Conservation (phyloP, 2,888 invertebrate species). For the Heliconius erato region DNA sequence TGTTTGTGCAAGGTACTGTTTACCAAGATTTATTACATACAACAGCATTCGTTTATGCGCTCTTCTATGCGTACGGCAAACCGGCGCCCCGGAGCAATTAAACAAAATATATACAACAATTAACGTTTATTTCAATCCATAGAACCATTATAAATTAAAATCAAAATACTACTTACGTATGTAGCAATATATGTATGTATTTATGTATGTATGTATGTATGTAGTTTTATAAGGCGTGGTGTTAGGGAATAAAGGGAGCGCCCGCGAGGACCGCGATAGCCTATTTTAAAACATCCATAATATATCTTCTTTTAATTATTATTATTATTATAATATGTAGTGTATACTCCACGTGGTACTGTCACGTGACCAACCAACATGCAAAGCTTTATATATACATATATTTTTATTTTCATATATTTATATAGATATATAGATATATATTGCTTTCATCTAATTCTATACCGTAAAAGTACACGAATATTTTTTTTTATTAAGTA, state of each 20-base stretch:
- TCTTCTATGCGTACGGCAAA: conserved; percentile 55
- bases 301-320: conserved; percentile 53
- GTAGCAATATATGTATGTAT: conserved; percentile 59
- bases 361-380: conserved; percentile 24
- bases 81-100: conserved; percentile 61
- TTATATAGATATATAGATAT: conserved; percentile 5
- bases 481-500: conserved; percentile 65
- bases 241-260: conserved; percentile 65
- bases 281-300: conserved; percentile 7
- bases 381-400: conserved; percentile 16
- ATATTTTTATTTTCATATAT: conserved; percentile 1
- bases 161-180: conserved; percentile 79
- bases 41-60: conserved; percentile 72
- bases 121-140: conserved; percentile 85
- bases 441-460: conserved; percentile 18
- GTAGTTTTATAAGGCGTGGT: conserved; percentile 49
- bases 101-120: conserved; percentile 81
- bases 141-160: conserved; percentile 83
- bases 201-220: background rate
- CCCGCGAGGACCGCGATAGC: conserved; percentile 63
- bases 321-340: background rate
- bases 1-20: conserved; percentile 73
- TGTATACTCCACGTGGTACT: conserved; percentile 9
- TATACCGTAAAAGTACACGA: conserved; percentile 63
- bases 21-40: conserved; percentile 76